Evolutionary conservation across 2,888 invertebrate species (phyloP), one percentile per base, ranked within the genome.

Genomic region (Callyntrura guangdongensis): DNA sequence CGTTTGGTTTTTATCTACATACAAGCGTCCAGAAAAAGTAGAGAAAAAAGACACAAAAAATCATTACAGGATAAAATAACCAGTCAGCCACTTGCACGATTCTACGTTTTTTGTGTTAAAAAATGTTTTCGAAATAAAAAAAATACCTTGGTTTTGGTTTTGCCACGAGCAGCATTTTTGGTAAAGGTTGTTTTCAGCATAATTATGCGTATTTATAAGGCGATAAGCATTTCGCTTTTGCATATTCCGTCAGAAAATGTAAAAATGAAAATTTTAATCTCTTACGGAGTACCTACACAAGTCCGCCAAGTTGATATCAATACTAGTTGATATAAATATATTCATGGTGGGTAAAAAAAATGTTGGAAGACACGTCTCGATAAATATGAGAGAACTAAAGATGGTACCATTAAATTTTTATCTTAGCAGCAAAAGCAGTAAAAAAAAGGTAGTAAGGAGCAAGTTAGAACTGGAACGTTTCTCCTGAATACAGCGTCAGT

Each of bases 61-160:
- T 27, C 17, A n/a, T 14, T 14, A 67, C 11, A 14, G 12, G 27
- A 64, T 25, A 22, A 11, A 64, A 64, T 9, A 22, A 69, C 72
- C 82, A 83, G 83, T 61, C 67, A 89, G 89, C 84, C 89, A 89
- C 77, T 89, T 89, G 89, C 89, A 77, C 84, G 77, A 89, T 89
- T 88, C 82, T 22, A 81, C 81, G 59, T 74, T 64, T 49, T n/a
- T 22, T 25, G 20, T 25, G 9, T 64, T 25, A 1, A 64, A 25
- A 64, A 6, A 36, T 36, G 36, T 36, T 36, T 36, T 36, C 36
- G 6, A 36, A 36, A 36, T 36, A 36, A 36, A 36, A 36, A 77
- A 53, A 4, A 49, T 53, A 20, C 22, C 17, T 25, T 11, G 22
- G 22, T 64, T 64, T 59, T 59, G 14, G 59, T 17, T 59, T 59